Percentiles rank a stretch among this genome's conserved stretches.
Conservation (phyloP, 1,140 invertebrate genomes). For the Brachystomella parvula region DNA sequence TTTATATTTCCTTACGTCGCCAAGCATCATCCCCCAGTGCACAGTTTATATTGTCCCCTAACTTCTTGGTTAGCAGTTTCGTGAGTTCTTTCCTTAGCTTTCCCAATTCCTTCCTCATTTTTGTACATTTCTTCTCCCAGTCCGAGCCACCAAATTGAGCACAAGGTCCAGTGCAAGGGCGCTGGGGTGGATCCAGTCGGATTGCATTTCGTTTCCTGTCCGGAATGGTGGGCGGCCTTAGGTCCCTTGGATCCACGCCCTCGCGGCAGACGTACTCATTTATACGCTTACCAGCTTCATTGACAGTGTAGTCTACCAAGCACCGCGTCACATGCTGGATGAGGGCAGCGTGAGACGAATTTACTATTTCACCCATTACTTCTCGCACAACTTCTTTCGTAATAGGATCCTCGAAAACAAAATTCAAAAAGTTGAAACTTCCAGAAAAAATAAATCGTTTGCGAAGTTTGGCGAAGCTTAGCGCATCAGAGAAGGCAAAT, state of each 20-base stretch:
- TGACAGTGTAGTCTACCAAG: slow-evolving; percentile 3
- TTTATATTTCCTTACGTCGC: background rate
- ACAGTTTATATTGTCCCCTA: background rate
- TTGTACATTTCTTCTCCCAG: slow-evolving; percentile 4
- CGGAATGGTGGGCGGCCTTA: background rate
- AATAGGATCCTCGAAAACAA: background rate
- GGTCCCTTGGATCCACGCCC: slow-evolving; percentile 11
- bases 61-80: background rate
- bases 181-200: background rate
- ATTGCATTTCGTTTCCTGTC: background rate
- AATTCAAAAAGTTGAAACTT: background rate
- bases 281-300: slow-evolving; percentile 10
- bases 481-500: slow-evolving; percentile 16
- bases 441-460: slow-evolving; percentile 9
- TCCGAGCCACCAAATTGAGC: slow-evolving; percentile 7
- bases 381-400: slow-evolving; percentile 1
- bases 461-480: background rate
- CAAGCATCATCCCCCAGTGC: background rate
- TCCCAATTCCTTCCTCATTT: slow-evolving; percentile 7
- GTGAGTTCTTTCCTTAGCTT: background rate
- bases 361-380: background rate
- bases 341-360: background rate
- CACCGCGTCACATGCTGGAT: background rate
- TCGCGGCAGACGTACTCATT: background rate
- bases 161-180: slow-evolving; percentile 21